A percentile compares a stretch with the other conserved stretches of the same genome.
phyloP scores from a whole-genome alignment of 2,888 invertebrate species.

The Sturmia bella region DNA sequence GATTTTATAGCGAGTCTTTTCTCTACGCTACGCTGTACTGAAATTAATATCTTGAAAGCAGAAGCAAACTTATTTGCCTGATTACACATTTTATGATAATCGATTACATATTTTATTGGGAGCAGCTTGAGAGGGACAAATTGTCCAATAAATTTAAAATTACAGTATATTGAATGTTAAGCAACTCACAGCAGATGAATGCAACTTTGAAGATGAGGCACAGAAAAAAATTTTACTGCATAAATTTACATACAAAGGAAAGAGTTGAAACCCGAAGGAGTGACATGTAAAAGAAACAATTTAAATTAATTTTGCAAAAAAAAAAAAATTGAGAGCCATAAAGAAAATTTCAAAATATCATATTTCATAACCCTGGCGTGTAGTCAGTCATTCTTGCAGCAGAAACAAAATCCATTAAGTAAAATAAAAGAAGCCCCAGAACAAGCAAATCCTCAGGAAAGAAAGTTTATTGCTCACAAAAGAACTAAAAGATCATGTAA shows the following conservation, averaged over 20 bases:
- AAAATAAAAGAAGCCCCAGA: not conserved
- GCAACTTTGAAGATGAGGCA: slow-evolving; percentile 2
- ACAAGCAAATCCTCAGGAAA: slow-evolving; percentile 34
- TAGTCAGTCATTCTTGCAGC: not conserved
- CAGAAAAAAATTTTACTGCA: not conserved
- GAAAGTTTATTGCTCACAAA: slow-evolving; percentile 19
- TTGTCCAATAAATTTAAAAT: slow-evolving; percentile 18
- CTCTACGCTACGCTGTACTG: not conserved
- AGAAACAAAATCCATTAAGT: not conserved
- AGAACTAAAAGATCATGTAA: slow-evolving; percentile 39
- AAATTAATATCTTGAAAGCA: slow-evolving; percentile 3
- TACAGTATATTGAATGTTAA: slow-evolving; percentile 17
- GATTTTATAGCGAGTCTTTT: too few species aligned
- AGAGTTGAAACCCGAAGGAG: not conserved
- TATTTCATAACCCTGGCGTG: slow-evolving; percentile 46
- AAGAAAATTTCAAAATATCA: slow-evolving; percentile 16
- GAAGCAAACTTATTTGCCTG: slow-evolving; percentile 19
- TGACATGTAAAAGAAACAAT: not conserved
- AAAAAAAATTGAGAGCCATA: slow-evolving; percentile 2
- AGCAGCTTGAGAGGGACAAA: not conserved
- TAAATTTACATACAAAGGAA: slow-evolving; percentile 35
- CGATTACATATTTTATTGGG: not conserved
- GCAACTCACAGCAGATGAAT: slow-evolving; percentile 29
- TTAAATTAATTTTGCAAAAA: slow-evolving; percentile 14
- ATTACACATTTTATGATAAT: slow-evolving; percentile 7